phyloP scores from a whole-genome alignment of 2,113 vertebrate species.

The Lepus europaeus region DNA sequence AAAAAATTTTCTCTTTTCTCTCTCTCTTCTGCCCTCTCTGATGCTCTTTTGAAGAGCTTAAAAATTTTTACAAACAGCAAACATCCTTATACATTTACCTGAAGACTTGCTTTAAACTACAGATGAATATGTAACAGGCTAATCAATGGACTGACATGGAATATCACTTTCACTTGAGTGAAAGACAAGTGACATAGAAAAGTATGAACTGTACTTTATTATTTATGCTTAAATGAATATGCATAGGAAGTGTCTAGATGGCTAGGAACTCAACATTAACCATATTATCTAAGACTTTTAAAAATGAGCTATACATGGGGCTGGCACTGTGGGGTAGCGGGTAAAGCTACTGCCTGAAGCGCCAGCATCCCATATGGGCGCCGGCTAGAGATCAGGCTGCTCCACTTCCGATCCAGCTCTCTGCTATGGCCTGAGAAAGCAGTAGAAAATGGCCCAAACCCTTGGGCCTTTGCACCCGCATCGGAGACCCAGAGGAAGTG shows the following conservation, averaged over 20 bases:
- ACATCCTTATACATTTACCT: not conserved
- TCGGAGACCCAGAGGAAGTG: too few relatives aligned
- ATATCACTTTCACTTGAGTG: not conserved
- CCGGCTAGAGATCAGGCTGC: too few relatives aligned
- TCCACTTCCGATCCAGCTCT: too few relatives aligned
- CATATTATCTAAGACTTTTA: not conserved
- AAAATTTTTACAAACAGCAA: not conserved
- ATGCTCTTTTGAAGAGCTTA: too few relatives aligned
- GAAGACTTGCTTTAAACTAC: not conserved
- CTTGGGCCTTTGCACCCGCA: too few relatives aligned
- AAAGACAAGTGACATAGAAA: not conserved
- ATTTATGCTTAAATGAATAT: conserved; percentile 6
- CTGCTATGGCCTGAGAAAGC: too few relatives aligned
- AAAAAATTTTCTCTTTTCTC: too few relatives aligned
- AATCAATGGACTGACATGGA: not conserved
- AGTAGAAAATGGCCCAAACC: too few relatives aligned
- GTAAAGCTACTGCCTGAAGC: too few relatives aligned
- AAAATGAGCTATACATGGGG: conserved; percentile 11
- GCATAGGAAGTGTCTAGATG: not conserved
- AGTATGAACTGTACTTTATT: not conserved
- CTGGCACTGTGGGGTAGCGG: not conserved
- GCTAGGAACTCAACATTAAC: not conserved
- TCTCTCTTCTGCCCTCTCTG: too few relatives aligned
- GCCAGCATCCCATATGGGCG: too few relatives aligned
- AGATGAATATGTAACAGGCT: not conserved